Evolutionary conservation across 2,797 vertebrate species (phyloP).

Genomic region (Melanotaenia maccullochi): DNA sequence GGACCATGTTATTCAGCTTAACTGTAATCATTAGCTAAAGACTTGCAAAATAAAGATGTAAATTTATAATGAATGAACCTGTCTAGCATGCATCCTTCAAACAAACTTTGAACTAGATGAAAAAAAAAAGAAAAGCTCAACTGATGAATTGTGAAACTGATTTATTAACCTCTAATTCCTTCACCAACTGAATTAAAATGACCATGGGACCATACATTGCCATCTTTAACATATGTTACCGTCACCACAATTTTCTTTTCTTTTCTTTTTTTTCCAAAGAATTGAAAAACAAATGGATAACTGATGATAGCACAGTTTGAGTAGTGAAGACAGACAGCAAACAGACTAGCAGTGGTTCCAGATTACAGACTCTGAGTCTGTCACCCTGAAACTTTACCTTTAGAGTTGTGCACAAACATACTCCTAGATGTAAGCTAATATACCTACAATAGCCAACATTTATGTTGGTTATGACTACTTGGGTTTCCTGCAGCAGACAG

Average conservation of each 20-base stretch:
- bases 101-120: not conserved
- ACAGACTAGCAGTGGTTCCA: not conserved
- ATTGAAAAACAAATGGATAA: not conserved
- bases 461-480: not conserved
- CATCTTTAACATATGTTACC: not conserved
- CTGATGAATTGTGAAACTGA: not conserved
- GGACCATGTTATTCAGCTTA: not conserved
- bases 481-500: too few relatives aligned
- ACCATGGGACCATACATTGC: not conserved
- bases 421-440: not conserved
- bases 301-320: not conserved
- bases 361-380: not conserved
- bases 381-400: constrained; percentile 6
- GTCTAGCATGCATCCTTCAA: not conserved
- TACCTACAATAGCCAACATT: not conserved
- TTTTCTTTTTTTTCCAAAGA: not conserved
- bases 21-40: not conserved
- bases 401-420: constrained; percentile 4
- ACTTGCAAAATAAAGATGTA: not conserved
- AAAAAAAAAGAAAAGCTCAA: not conserved
- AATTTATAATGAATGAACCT: not conserved
- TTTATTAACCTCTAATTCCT: not conserved
- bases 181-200: not conserved
- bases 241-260: not conserved
- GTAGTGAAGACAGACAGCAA: not conserved